Evolutionary conservation across 2,113 vertebrate genomes (phyloP).

Genomic region (Antidorcas marsupialis): DNA sequence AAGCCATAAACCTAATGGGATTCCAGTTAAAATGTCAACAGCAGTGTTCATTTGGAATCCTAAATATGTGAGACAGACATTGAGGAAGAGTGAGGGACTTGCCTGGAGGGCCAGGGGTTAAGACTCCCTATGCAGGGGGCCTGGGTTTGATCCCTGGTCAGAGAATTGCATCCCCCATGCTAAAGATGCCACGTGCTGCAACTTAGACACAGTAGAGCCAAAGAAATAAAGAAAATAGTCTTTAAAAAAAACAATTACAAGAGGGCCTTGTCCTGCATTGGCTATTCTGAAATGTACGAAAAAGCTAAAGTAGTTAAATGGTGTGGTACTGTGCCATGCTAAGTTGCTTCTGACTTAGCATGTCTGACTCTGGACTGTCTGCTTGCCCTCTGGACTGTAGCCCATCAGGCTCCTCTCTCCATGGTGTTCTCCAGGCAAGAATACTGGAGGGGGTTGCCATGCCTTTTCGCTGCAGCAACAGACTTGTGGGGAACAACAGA

Average conservation of each 20-base stretch:
- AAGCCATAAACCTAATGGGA: too few species aligned
- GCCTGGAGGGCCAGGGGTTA: neutral
- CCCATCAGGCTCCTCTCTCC: neutral
- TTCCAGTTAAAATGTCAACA: neutral
- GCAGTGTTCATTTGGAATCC: neutral
- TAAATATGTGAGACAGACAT: neutral
- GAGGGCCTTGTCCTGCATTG: neutral
- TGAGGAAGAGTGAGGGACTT: neutral
- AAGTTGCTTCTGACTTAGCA: neutral
- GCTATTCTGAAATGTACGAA: neutral
- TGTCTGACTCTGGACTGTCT: neutral
- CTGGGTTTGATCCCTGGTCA: neutral
- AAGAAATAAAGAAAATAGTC: neutral
- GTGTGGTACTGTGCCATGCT: neutral
- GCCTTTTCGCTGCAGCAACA: neutral
- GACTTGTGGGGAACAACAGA: neutral
- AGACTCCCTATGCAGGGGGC: neutral
- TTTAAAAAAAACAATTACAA: neutral
- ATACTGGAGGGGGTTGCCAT: neutral
- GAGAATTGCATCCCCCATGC: neutral
- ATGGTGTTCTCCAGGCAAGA: neutral
- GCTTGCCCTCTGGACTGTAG: neutral
- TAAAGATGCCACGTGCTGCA: neutral
- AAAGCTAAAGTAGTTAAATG: neutral
- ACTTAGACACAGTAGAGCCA: neutral